Evolutionary conservation across 2,888 invertebrate species (phyloP), one percentile per base, ranked within the genome.

Genomic region (Pilophorus perplexus): DNA sequence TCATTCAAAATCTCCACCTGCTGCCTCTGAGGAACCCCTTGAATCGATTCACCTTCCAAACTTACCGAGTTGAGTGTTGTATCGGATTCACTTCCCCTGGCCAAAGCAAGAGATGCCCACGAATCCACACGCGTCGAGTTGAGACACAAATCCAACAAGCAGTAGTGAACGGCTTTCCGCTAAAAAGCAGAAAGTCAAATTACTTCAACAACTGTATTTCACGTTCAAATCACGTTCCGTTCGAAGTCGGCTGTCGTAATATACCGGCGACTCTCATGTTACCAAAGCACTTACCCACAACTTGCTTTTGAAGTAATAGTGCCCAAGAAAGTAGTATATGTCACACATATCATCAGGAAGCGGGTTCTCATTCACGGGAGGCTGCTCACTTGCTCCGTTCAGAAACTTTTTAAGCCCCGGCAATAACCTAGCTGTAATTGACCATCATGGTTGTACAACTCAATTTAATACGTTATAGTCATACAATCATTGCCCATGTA

Each of bases 31-130:
- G n/a, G n/a, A n/a, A n/a, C n/a, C n/a, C n/a, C n/a, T n/a, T n/a
- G n/a, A n/a, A n/a, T n/a, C n/a, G n/a, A n/a, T n/a, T n/a, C n/a
- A n/a, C n/a, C n/a, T n/a, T n/a, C n/a, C n/a, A n/a, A n/a, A 68
- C 70, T 69, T 55, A 71, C 73, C 46, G 88, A 89, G 76, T 89
- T 92, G 2, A 96, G 78, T 75, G 87, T 85, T 40, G 85, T 86
- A 74, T 93, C 93, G 64, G 95, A 81, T 74, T 86, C 84, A 67
- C 88, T 84, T 2, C 84, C 86, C 74, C 87, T 87, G 0, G 89
- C 86, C 69, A 96, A 80, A 0, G 93, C 92, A 76, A 95, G 83
- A 62, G 90, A 89, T 1, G 94, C 93, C 96, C 96, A 96, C 0
- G 96, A 91, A 78, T 94, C 93, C 67, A 94, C 83, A 57, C 95